Conservation (phyloP, 2,888 invertebrate genomes). For the Criorhina ranunculi region DNA sequence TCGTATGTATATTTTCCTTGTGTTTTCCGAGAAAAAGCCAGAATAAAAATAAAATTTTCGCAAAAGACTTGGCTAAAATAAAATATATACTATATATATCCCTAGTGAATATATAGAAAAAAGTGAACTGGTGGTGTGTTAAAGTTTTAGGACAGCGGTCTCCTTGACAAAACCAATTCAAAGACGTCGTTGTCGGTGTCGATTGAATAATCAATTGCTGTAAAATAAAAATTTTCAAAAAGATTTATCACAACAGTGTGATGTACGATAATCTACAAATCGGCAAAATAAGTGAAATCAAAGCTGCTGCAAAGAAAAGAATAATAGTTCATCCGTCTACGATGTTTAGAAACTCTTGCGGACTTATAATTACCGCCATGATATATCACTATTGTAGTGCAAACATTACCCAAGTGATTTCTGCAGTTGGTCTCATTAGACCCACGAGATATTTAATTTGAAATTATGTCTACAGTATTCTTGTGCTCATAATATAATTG, state of each 20-base stretch:
- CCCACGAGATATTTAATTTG: conserved; percentile 54
- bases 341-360: conserved; percentile 92
- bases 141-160: too few species aligned
- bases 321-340: conserved; percentile 94
- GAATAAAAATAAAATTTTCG: conserved; percentile 14
- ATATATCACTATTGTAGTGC: conserved; percentile 81
- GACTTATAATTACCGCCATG: conserved; percentile 79
- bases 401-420: conserved; percentile 70
- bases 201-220: conserved; percentile 48
- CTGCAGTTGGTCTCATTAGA: conserved; percentile 77
- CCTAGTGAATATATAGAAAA: conserved; percentile 24
- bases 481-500: conserved; percentile 30
- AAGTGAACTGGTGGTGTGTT: too few species aligned
- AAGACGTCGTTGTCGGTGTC: not conserved
- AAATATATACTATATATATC: conserved; percentile 13
- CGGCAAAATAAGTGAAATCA: conserved; percentile 78
- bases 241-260: conserved; percentile 57
- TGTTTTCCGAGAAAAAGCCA: conserved; percentile 22
- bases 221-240: conserved; percentile 31
- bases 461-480: conserved; percentile 33
- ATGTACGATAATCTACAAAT: conserved; percentile 68
- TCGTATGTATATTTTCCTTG: conserved; percentile 35
- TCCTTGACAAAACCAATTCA: not conserved
- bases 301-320: conserved; percentile 91
- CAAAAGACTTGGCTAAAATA: not conserved